Evolutionary conservation across 1,140 invertebrate genomes (phyloP).

Genomic region (Cotesia typhae): DNA sequence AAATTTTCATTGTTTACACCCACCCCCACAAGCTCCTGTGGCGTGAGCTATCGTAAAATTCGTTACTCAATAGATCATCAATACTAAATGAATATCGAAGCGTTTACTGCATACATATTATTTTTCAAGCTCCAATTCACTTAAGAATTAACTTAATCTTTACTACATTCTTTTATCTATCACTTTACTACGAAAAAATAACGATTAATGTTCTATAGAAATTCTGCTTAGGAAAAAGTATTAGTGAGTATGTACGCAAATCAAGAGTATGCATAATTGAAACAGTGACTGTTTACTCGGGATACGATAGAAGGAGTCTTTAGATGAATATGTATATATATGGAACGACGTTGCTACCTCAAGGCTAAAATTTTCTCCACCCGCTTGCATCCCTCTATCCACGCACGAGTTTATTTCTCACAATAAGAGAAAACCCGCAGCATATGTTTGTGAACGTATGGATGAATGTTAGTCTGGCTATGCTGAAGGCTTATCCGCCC

Average conservation of each 20-base stretch:
- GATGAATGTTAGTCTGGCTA: constrained; percentile 10
- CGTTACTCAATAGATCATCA: too few relatives aligned
- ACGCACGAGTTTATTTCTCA: constrained; percentile 45
- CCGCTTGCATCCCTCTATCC: constrained; percentile 23
- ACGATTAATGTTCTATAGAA: neutral
- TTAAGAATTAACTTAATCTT: neutral
- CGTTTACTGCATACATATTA: too few relatives aligned
- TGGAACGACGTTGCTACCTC: constrained; percentile 40
- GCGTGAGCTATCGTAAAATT: too few relatives aligned
- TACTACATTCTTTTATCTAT: neutral
- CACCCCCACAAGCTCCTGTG: too few relatives aligned
- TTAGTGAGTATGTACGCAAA: neutral
- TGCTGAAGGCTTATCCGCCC: constrained; percentile 34
- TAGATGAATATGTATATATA: constrained; percentile 17
- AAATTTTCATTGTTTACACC: too few relatives aligned
- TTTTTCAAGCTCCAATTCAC: too few relatives aligned
- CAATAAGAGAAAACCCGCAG: constrained; percentile 50
- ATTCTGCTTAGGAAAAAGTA: constrained; percentile 20
- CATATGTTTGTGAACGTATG: constrained; percentile 21
- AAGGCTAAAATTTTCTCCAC: constrained; percentile 51
- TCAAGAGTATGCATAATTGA: constrained; percentile 7
- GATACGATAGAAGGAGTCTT: neutral
- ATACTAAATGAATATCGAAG: too few relatives aligned
- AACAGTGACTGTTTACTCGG: constrained; percentile 12
- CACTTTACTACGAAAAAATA: neutral